phyloP scores from a whole-genome alignment of 1,140 invertebrate species.

The Scaptomyza montana region DNA sequence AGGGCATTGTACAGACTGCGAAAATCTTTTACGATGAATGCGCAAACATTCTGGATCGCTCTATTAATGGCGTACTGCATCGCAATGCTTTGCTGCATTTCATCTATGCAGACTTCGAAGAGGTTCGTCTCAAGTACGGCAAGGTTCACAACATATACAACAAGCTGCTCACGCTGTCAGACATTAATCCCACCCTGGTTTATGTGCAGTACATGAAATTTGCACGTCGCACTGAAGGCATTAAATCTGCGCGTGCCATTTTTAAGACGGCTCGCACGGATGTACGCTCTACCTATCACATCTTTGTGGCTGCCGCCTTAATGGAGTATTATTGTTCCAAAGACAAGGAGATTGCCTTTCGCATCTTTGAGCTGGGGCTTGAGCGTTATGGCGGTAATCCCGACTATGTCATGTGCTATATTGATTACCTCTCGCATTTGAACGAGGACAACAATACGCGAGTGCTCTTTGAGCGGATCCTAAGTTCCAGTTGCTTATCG shows the following conservation, averaged over 20 bases:
- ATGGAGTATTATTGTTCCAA: slow-evolving; percentile 99
- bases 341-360: slow-evolving; percentile 98
- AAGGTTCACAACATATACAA: slow-evolving; percentile 99
- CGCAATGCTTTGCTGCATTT: slow-evolving; percentile 98
- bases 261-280: slow-evolving; percentile 98
- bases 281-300: slow-evolving; percentile 92
- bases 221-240: slow-evolving; percentile 97
- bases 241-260: slow-evolving; percentile 96
- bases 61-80: slow-evolving; percentile 93
- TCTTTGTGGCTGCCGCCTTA: slow-evolving; percentile 98
- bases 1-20: slow-evolving; percentile 96
- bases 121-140: slow-evolving; percentile 97
- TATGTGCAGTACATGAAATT: slow-evolving; percentile 99
- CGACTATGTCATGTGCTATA: slow-evolving; percentile 97
- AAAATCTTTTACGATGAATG: slow-evolving; percentile 97
- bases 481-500: slow-evolving; percentile 96
- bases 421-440: slow-evolving; percentile 98
- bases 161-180: slow-evolving; percentile 93
- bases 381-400: slow-evolving; percentile 98
- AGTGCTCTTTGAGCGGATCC: slow-evolving; percentile 97
- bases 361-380: slow-evolving; percentile 99
- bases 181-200: slow-evolving; percentile 97
- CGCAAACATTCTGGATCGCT: slow-evolving; percentile 96
- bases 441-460: slow-evolving; percentile 99
- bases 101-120: slow-evolving; percentile 99